These are phyloP conservation scores for Drosophila emarginata DNA, from an alignment of 2,888 invertebrate species.

Conservation along the genomic window DNA sequence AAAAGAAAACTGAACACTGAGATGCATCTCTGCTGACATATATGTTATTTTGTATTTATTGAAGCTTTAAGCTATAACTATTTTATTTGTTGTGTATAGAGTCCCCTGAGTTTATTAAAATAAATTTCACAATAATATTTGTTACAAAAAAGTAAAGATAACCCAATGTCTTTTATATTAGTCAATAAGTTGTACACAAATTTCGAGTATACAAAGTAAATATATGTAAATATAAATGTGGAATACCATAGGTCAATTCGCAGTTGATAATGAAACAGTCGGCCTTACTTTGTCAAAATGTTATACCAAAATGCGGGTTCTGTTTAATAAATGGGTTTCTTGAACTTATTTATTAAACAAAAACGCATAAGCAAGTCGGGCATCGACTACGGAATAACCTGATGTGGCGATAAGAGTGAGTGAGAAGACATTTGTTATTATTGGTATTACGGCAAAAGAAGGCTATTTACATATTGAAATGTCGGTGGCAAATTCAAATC, in stretches of 20 bases:
- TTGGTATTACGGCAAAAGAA: not conserved
- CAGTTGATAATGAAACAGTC: slow-evolving; percentile 43
- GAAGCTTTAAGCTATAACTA: slow-evolving; percentile 46
- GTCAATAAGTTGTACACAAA: slow-evolving; percentile 19
- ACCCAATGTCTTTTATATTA: not conserved
- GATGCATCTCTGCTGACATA: slow-evolving; percentile 31
- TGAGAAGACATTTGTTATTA: not conserved
- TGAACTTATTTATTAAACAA: slow-evolving; percentile 21
- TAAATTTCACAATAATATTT: slow-evolving; percentile 50
- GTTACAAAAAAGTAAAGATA: slow-evolving; percentile 45
- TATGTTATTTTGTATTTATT: slow-evolving; percentile 69
- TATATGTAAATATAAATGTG: not conserved
- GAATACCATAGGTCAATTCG: slow-evolving; percentile 29
- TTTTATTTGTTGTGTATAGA: slow-evolving; percentile 48
- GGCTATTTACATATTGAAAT: not conserved
- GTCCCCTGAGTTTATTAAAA: slow-evolving; percentile 34
- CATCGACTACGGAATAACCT: slow-evolving; percentile 4
- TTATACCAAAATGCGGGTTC: slow-evolving; percentile 37
- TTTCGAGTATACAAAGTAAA: not conserved
- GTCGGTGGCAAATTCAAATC: too few relatives aligned
- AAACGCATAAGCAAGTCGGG: slow-evolving; percentile 4
- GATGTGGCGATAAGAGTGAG: not conserved
- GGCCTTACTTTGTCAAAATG: slow-evolving; percentile 27
- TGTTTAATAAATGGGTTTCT: slow-evolving; percentile 42
- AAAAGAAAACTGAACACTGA: slow-evolving; percentile 31